Conservation (phyloP, 2,113 vertebrate genomes). For the Sinosuthora webbiana region DNA sequence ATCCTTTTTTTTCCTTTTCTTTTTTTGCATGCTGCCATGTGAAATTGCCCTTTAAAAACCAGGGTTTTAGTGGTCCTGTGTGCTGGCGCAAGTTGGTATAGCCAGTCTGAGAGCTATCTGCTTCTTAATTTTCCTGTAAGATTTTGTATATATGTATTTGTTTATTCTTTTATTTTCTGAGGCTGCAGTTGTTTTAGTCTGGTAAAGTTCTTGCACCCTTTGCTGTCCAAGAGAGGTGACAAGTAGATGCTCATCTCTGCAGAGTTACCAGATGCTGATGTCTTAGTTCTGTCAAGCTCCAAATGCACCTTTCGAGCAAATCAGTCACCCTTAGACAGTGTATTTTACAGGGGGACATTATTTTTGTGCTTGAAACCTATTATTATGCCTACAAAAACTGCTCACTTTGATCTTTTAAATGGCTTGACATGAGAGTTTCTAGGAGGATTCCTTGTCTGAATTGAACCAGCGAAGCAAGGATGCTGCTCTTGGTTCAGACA, state of each 20-base stretch:
- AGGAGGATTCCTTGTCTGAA: background rate
- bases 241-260: background rate
- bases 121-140: background rate
- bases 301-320: background rate
- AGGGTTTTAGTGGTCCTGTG: background rate
- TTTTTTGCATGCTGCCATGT: background rate
- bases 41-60: background rate
- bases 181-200: background rate
- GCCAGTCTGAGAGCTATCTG: background rate
- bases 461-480: background rate
- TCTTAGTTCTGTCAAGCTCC: background rate
- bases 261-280: background rate
- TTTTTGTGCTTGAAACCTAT: background rate
- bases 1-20: no score
- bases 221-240: background rate
- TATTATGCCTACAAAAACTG: background rate
- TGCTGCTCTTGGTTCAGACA: background rate
- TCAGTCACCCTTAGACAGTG: background rate
- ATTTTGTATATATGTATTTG: fast-evolving
- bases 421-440: background rate
- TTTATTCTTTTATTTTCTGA: background rate
- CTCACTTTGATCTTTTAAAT: background rate
- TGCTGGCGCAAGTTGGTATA: background rate
- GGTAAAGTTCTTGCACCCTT: conserved; percentile 33
- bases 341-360: background rate